These are phyloP conservation scores for Polyodon spathula DNA, from an alignment of 2,113 vertebrate genomes.

Conservation along the genomic window DNA sequence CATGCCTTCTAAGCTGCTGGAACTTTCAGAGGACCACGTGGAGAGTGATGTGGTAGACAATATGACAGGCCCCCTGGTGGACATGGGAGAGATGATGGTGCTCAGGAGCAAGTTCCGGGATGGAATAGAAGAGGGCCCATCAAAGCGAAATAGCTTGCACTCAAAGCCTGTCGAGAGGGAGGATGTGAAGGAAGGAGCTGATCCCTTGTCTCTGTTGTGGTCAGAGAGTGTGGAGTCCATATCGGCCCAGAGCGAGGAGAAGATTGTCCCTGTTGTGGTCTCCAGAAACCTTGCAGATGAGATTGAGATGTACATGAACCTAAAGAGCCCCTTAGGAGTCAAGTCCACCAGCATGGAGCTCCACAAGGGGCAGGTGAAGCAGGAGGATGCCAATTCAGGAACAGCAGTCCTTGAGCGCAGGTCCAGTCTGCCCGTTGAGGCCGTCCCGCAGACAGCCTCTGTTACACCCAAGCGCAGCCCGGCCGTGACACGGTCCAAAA, in stretches of 20 bases:
- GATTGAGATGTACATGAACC: slow-evolving; percentile 94
- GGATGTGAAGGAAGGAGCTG: slow-evolving; percentile 78
- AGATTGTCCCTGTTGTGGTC: slow-evolving; percentile 58
- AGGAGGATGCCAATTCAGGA: slow-evolving; percentile 24
- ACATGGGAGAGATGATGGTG: slow-evolving; percentile 19
- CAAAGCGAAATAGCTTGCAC: slow-evolving; percentile 52
- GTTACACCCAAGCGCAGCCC: slow-evolving; percentile 52
- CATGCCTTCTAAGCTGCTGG: slow-evolving; percentile 35
- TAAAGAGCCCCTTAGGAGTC: slow-evolving; percentile 68
- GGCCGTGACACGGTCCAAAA: slow-evolving; percentile 76
- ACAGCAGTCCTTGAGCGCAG: slow-evolving; percentile 56
- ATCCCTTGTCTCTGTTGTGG: slow-evolving; percentile 82
- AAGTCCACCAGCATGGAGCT: slow-evolving; percentile 90
- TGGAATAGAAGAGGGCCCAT: slow-evolving; percentile 2
- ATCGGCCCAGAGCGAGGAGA: slow-evolving; percentile 61
- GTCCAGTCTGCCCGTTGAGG: slow-evolving; percentile 75
- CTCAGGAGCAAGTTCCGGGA: slow-evolving; percentile 20
- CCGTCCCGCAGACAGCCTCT: slow-evolving; percentile 30
- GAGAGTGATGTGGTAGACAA: slow-evolving; percentile 10
- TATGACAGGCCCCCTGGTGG: slow-evolving; percentile 5
- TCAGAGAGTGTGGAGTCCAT: slow-evolving; percentile 56
- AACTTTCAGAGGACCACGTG: slow-evolving; percentile 25
- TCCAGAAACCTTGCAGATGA: slow-evolving; percentile 90
- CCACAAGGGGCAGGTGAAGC: slow-evolving; percentile 38
- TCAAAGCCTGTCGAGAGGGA: slow-evolving; percentile 67